Percentiles rank a stretch among this genome's conserved stretches.
Conservation (phyloP, 2,888 invertebrate genomes). For the Athetis lepigone region DNA sequence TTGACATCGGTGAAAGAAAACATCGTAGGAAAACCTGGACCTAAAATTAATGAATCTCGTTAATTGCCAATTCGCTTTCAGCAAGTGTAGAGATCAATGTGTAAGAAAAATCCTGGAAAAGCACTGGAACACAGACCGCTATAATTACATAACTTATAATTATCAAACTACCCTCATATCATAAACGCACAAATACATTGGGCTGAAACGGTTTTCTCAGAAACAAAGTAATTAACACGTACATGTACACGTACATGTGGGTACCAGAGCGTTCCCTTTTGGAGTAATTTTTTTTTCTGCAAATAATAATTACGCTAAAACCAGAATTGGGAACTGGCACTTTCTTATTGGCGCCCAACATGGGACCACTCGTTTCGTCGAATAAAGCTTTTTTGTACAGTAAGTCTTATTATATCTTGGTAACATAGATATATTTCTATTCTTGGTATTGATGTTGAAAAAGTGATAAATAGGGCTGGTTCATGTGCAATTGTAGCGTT, state of each 20-base stretch:
- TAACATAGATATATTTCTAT: too few species aligned
- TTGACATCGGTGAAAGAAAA: too few species aligned
- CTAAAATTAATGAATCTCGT: too few species aligned
- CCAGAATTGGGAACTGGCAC: too few species aligned
- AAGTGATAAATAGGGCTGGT: too few species aligned
- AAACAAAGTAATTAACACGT: constrained; percentile 40
- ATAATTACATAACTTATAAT: too few species aligned
- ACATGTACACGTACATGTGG: constrained; percentile 21
- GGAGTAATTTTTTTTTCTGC: constrained; percentile 36
- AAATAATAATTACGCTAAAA: constrained; percentile 8
- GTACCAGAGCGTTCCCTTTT: constrained; percentile 18
- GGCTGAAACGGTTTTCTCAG: constrained; percentile 7
- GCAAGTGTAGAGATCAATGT: too few species aligned
- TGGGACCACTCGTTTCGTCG: constrained; percentile 20
- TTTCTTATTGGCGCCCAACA: constrained; percentile 54
- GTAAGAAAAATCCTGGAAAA: too few species aligned
- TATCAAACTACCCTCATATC: constrained; percentile 8
- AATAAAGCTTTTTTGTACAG: background rate
- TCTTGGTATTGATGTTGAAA: background rate
- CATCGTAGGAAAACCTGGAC: too few species aligned
- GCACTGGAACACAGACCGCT: too few species aligned
- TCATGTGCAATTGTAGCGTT: too few species aligned
- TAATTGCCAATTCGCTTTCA: too few species aligned
- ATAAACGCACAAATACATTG: background rate
- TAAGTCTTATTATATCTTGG: constrained; percentile 1